Evolutionary conservation across 2,797 vertebrate species (phyloP).

Genomic region (Antrozous pallidus): DNA sequence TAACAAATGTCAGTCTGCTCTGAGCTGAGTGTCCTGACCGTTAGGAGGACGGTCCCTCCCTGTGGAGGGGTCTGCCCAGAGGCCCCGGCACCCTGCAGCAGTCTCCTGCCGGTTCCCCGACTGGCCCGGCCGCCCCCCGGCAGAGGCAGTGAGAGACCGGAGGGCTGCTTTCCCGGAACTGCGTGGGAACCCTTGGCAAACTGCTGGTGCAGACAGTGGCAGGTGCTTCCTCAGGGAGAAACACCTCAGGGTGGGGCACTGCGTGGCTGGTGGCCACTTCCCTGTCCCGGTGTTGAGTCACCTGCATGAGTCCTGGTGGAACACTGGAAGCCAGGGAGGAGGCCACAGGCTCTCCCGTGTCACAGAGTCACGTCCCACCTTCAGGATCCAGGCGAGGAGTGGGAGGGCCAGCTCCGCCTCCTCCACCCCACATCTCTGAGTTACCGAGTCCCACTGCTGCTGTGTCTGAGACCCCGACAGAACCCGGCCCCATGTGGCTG

Average conservation of each 20-base stretch:
- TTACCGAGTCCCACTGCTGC: background rate
- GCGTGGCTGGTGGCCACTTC: background rate
- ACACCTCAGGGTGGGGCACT: background rate
- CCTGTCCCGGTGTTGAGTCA: accelerated
- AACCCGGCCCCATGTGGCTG: accelerated
- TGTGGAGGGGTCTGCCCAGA: too few relatives aligned
- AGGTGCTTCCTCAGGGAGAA: background rate
- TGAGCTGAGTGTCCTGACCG: background rate
- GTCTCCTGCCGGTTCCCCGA: accelerated
- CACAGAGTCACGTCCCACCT: accelerated
- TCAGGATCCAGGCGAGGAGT: background rate
- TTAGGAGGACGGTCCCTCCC: background rate
- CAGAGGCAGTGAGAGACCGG: background rate
- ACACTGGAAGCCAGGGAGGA: background rate
- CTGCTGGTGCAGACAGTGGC: accelerated
- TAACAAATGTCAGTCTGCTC: background rate
- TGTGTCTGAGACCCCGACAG: background rate
- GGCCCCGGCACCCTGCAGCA: accelerated
- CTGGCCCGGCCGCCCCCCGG: background rate
- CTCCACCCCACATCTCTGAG: background rate
- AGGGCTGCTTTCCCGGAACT: background rate
- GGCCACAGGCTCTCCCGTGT: background rate
- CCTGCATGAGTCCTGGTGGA: accelerated
- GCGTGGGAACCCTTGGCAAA: background rate
- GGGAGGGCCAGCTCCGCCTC: background rate